Conservation (phyloP, 2,113 vertebrate genomes). For the Gobius niger region DNA sequence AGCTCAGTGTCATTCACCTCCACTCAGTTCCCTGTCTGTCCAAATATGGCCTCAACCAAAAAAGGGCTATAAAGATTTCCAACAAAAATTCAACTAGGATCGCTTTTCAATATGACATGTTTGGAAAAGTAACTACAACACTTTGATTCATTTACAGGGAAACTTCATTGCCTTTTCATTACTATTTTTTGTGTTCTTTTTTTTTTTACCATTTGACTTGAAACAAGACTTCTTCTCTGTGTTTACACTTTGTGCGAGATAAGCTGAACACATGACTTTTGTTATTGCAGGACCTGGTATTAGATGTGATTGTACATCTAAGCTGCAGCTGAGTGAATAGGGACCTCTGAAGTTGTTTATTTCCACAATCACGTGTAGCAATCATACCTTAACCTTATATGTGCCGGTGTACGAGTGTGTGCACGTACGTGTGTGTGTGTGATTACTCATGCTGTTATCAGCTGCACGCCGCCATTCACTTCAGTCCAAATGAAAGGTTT, state of each 20-base stretch:
- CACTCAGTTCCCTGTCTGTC: no score
- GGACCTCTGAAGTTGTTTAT: slow-evolving; percentile 68
- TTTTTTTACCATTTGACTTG: not conserved
- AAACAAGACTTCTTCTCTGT: slow-evolving; percentile 7
- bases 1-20: not conserved
- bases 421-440: slow-evolving; percentile 36
- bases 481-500: slow-evolving; percentile 89
- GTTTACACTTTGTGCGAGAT: slow-evolving; percentile 17
- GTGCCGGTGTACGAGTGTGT: slow-evolving; percentile 36
- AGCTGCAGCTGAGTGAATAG: slow-evolving; percentile 61
- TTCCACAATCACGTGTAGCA: slow-evolving; percentile 63
- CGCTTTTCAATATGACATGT: no score
- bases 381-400: slow-evolving; percentile 67
- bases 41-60: no score
- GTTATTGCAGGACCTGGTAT: slow-evolving; percentile 40
- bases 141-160: no score
- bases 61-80: no score
- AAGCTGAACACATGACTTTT: slow-evolving; percentile 20
- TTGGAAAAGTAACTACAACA: no score
- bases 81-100: no score
- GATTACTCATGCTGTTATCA: slow-evolving; percentile 76
- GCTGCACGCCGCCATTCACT: slow-evolving; percentile 89
- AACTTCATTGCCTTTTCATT: not conserved
- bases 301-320: slow-evolving; percentile 56
- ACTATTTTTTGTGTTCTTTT: not conserved